phyloP scores from a whole-genome alignment of 2,113 vertebrate species.

The Pituophis catenifer region DNA sequence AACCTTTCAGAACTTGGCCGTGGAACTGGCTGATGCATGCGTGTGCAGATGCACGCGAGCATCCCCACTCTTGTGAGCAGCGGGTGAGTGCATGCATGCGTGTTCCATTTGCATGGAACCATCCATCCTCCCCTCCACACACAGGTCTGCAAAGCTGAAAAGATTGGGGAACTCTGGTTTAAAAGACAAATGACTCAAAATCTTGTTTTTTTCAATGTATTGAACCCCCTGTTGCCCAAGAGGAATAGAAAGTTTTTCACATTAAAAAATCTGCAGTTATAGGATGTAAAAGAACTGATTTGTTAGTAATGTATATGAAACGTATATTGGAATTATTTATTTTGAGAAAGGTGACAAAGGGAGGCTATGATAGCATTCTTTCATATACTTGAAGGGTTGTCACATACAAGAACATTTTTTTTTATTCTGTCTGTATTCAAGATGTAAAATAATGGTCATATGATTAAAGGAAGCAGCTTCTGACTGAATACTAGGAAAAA shows the following conservation, averaged over 20 bases:
- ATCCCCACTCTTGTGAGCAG: no score
- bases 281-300: neutral
- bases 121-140: no score
- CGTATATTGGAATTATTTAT: neutral
- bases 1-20: neutral
- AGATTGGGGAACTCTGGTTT: neutral
- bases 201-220: neutral
- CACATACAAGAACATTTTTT: neutral
- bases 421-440: neutral
- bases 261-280: neutral
- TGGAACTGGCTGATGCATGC: neutral
- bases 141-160: no score
- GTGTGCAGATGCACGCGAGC: neutral
- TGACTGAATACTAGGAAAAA: neutral
- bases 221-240: neutral
- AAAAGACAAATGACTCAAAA: neutral
- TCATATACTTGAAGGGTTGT: neutral
- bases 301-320: neutral
- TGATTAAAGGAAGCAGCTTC: neutral
- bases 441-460: neutral
- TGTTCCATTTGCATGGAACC: no score
- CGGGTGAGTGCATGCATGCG: accelerated
- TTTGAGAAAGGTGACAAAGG: neutral
- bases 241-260: neutral
- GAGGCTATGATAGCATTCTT: neutral